These are phyloP conservation scores for Archivesica marissinica DNA, from an alignment of 1,140 invertebrate genomes.

Conservation along the genomic window DNA sequence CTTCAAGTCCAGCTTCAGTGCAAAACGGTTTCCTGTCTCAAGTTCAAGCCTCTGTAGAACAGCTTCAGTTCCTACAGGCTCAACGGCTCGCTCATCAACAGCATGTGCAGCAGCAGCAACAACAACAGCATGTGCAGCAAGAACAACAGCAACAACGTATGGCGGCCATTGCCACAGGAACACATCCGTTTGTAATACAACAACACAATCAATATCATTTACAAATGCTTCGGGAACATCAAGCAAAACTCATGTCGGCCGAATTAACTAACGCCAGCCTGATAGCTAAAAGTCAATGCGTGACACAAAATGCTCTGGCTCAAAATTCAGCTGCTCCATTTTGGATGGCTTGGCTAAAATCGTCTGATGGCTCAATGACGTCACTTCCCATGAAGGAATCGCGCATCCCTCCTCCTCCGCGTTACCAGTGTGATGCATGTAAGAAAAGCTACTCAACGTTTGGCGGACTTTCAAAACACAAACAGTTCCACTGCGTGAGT, in stretches of 20 bases:
- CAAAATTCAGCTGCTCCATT: conserved; percentile 9
- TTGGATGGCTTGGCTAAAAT: conserved; percentile 52
- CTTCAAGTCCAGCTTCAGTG: neutral
- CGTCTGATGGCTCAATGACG: conserved; percentile 28
- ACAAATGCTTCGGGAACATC: conserved; percentile 49
- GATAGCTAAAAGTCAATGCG: neutral
- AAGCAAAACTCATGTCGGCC: conserved; percentile 24
- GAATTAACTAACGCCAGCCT: conserved; percentile 1
- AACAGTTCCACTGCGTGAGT: conserved; percentile 97
- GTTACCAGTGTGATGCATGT: conserved; percentile 96
- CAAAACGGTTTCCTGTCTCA: neutral
- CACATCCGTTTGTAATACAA: neutral
- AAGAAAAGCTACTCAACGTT: conserved; percentile 98
- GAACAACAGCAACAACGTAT: neutral
- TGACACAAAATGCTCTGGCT: neutral
- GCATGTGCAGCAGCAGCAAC: conserved; percentile 23
- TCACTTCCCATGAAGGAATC: conserved; percentile 40
- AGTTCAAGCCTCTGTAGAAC: conserved; percentile 7
- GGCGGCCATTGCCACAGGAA: neutral
- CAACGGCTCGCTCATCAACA: conserved; percentile 16
- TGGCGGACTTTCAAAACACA: conserved; percentile 97
- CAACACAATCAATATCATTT: conserved; percentile 29
- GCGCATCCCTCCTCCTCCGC: conserved; percentile 83
- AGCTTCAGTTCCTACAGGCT: conserved; percentile 10
- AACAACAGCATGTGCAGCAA: too few species aligned